Evolutionary conservation across 2,888 invertebrate species (phyloP).

Genomic region (Gymnocheta viridis): DNA sequence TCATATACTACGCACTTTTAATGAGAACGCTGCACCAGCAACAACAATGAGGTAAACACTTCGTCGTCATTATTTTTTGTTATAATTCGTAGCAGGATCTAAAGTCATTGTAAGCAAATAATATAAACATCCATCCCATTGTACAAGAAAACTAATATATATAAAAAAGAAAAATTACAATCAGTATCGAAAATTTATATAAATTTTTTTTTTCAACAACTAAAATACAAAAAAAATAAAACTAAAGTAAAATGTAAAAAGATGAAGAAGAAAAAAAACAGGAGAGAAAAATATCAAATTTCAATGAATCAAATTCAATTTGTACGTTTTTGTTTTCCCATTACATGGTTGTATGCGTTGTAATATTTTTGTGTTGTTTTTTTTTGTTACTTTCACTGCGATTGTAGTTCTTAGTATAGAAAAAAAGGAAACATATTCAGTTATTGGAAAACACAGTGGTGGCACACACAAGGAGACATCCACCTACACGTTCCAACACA

Average conservation of each 20-base stretch:
- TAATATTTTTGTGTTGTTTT: slow-evolving; percentile 7
- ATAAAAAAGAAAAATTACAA: slow-evolving; percentile 2
- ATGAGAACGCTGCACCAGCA: slow-evolving; percentile 16
- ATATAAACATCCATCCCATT: slow-evolving; percentile 36
- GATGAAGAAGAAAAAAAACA: background rate
- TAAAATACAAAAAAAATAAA: background rate
- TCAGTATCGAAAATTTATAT: slow-evolving; percentile 37
- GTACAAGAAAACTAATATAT: no score
- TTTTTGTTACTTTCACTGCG: background rate
- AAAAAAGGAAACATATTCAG: background rate
- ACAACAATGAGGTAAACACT: background rate
- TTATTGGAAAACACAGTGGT: background rate
- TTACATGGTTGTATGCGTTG: slow-evolving; percentile 59
- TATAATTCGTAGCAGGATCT: background rate
- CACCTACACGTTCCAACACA: background rate
- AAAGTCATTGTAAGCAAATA: slow-evolving; percentile 43
- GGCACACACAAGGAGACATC: background rate
- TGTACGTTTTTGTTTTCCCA: slow-evolving; percentile 72
- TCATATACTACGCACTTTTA: slow-evolving; percentile 9
- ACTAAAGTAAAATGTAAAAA: background rate
- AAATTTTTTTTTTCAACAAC: background rate
- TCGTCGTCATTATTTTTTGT: slow-evolving; percentile 7
- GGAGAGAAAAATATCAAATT: slow-evolving; percentile 76
- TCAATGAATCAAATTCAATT: slow-evolving; percentile 81
- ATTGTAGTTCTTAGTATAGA: slow-evolving; percentile 10